Evolutionary conservation across 1,140 invertebrate species (phyloP).

Genomic region (Bemisia tabaci): DNA sequence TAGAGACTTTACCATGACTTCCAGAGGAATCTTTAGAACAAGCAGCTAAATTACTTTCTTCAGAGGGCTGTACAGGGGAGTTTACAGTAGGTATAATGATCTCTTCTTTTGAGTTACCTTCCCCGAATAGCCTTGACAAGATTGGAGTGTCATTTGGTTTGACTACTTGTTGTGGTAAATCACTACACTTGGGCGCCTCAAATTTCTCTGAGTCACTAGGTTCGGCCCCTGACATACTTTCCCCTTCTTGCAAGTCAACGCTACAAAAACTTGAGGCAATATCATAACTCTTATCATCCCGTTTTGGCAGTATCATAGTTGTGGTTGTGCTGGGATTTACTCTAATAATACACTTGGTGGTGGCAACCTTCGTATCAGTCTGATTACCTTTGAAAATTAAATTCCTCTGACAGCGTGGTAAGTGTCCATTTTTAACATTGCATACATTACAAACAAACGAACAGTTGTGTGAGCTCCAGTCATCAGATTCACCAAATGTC

Average conservation of each 20-base stretch:
- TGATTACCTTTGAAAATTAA: background rate
- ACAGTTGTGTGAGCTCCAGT: background rate
- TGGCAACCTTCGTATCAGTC: background rate
- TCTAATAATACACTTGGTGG: background rate
- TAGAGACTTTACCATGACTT: too few relatives aligned
- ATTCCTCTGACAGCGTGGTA: background rate
- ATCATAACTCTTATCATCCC: background rate
- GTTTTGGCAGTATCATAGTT: background rate
- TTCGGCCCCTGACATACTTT: background rate
- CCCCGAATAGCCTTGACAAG: too few relatives aligned
- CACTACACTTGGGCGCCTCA: background rate
- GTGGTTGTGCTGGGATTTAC: background rate
- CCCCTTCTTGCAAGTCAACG: background rate
- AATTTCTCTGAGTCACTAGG: background rate
- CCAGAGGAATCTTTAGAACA: too few relatives aligned
- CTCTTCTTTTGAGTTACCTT: too few relatives aligned
- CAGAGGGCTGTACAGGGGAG: too few relatives aligned
- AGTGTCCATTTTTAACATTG: background rate
- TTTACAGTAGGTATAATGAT: too few relatives aligned
- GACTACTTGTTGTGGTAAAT: too few relatives aligned
- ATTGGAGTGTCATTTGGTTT: too few relatives aligned
- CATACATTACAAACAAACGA: background rate
- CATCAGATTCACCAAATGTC: conserved; percentile 50
- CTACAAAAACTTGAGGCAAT: background rate
- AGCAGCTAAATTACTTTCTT: too few relatives aligned